Evolutionary conservation across 2,113 vertebrate genomes (phyloP).

Genomic region (Stictonetta naevosa): DNA sequence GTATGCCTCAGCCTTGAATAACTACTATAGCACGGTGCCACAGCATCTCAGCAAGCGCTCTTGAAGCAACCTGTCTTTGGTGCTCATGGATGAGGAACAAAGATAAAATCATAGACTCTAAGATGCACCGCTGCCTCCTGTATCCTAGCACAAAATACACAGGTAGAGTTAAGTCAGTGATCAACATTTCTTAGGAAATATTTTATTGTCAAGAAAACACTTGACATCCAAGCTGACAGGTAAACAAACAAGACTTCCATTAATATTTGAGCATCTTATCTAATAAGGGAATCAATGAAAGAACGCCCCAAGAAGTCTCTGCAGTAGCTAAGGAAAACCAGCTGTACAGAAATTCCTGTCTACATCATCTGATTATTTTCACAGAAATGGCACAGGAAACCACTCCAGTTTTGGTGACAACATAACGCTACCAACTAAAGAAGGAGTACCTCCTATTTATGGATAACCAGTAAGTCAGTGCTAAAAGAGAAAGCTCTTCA

Average conservation of each 20-base stretch:
- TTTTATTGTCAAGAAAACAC: slow-evolving; percentile 1
- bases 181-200: background rate
- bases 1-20: background rate
- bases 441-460: background rate
- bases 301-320: background rate
- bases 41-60: background rate
- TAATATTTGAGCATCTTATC: slow-evolving; percentile 11
- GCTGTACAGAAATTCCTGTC: background rate
- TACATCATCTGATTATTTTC: background rate
- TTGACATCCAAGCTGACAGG: background rate
- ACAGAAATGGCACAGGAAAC: background rate
- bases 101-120: background rate
- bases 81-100: background rate
- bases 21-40: background rate
- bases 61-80: background rate
- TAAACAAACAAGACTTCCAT: slow-evolving; percentile 1
- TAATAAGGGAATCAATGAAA: background rate
- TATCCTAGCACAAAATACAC: background rate
- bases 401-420: background rate
- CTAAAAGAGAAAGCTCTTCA: background rate
- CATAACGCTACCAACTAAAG: background rate
- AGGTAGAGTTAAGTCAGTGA: background rate
- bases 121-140: background rate
- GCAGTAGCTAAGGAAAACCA: background rate
- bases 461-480: background rate